These are phyloP conservation scores for Chiridota heheva DNA, from an alignment of 35 echinoderm and acorn worm genomes.

Conservation along the genomic window DNA sequence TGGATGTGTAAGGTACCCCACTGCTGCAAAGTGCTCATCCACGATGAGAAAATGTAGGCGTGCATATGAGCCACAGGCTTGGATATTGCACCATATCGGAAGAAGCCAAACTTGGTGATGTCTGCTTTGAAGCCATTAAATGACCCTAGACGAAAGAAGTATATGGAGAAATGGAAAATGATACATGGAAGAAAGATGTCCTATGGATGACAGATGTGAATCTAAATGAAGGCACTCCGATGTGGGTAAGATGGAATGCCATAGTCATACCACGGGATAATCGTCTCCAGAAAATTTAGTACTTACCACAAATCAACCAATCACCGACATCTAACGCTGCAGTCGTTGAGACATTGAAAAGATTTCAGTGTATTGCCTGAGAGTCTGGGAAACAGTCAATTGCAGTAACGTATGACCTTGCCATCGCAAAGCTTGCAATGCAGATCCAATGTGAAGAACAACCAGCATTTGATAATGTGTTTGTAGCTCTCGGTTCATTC, in stretches of 20 bases:
- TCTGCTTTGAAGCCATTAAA: slow-evolving; percentile 18
- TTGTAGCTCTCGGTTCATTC: background rate
- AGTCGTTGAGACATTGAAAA: too few relatives aligned
- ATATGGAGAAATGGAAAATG: background rate
- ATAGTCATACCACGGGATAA: background rate
- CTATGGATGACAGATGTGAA: slow-evolving; percentile 15
- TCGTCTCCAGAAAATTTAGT: too few relatives aligned
- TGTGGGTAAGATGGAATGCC: slow-evolving; percentile 24
- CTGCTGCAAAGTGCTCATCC: background rate
- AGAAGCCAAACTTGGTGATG: background rate
- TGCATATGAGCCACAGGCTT: slow-evolving; percentile 14
- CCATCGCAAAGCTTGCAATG: too few relatives aligned
- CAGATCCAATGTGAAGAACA: too few relatives aligned
- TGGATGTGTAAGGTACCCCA: background rate
- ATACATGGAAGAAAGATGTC: slow-evolving; percentile 11
- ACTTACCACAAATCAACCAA: too few relatives aligned
- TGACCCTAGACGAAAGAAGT: background rate
- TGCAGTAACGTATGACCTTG: too few relatives aligned
- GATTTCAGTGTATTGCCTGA: too few relatives aligned
- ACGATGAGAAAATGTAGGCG: background rate
- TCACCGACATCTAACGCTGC: too few relatives aligned
- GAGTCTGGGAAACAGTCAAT: slow-evolving; percentile 24
- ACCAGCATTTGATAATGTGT: too few relatives aligned
- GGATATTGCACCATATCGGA: slow-evolving; percentile 9
- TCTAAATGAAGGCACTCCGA: slow-evolving; percentile 8